Percentiles rank a stretch among this genome's conserved stretches.
phyloP scores from a whole-genome alignment of 2,888 invertebrate genomes.

The Drosophila kambysellisi region DNA sequence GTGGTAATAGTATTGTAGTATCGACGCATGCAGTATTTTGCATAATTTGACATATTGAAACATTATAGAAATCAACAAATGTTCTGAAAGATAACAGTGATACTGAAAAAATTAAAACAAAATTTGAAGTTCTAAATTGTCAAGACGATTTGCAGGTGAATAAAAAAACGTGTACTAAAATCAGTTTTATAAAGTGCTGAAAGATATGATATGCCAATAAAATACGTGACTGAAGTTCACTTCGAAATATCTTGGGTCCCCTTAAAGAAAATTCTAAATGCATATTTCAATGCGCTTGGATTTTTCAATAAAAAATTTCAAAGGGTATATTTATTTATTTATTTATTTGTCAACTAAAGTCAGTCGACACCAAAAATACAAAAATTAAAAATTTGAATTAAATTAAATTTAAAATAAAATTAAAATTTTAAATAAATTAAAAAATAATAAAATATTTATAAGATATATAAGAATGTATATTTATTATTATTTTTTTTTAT shows the following conservation, averaged over 20 bases:
- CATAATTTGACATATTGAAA: conserved; percentile 10
- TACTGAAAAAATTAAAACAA: background rate
- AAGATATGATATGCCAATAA: conserved; percentile 17
- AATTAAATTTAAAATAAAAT: too few relatives aligned
- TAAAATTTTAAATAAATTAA: too few relatives aligned
- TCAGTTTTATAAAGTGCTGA: conserved; percentile 4
- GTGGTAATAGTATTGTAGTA: background rate
- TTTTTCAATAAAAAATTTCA: too few relatives aligned
- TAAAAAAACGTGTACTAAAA: conserved; percentile 12
- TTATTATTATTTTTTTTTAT: too few relatives aligned
- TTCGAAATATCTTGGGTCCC: background rate
- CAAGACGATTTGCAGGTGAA: conserved; percentile 13
- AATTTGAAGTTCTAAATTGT: conserved; percentile 24
- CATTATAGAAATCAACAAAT: conserved; percentile 21
- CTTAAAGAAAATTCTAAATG: background rate
- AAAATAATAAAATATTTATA: too few relatives aligned
- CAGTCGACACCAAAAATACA: too few relatives aligned
- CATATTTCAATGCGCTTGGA: too few relatives aligned
- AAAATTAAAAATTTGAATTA: too few relatives aligned
- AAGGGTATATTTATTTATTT: too few relatives aligned
- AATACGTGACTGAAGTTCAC: background rate
- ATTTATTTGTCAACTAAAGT: too few relatives aligned
- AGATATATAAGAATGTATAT: too few relatives aligned
- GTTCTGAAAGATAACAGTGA: conserved; percentile 10
- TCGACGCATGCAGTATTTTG: too few relatives aligned